Percentiles rank a stretch among this genome's conserved stretches.
Evolutionary conservation across 2,797 vertebrate genomes (phyloP).

Genomic region (Melopsittacus undulatus): DNA sequence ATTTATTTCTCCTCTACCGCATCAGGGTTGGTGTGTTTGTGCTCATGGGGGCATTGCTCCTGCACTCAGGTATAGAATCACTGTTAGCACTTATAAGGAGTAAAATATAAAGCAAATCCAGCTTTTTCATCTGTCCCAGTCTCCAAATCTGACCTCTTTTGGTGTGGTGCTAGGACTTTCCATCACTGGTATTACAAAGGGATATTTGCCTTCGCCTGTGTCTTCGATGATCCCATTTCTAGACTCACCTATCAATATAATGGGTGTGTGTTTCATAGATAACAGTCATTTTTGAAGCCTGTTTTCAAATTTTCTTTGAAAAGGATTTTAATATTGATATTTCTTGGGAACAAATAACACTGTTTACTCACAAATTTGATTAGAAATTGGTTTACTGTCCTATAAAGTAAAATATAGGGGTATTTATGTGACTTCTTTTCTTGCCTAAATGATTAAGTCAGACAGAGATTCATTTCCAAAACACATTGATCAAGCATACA

Average conservation of each 20-base stretch:
- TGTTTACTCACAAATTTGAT: constrained; percentile 42
- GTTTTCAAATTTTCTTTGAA: not conserved
- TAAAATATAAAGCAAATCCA: not conserved
- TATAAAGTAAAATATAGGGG: not conserved
- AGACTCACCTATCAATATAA: accelerated
- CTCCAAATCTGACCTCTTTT: not conserved
- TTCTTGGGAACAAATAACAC: constrained; percentile 22
- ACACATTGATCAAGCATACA: constrained; percentile 13
- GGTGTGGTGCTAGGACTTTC: not conserved
- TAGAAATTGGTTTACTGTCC: constrained; percentile 45
- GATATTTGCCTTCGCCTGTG: not conserved
- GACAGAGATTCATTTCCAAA: constrained; percentile 27
- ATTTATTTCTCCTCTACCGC: not conserved
- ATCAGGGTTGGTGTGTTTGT: accelerated
- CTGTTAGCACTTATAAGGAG: not conserved
- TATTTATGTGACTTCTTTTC: constrained; percentile 43
- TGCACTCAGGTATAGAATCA: not conserved
- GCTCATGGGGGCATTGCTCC: not conserved
- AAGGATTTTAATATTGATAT: not conserved
- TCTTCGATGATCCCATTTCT: not conserved
- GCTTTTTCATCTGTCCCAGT: not conserved
- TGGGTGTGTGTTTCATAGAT: not conserved
- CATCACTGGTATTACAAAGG: not conserved
- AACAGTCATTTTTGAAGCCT: not conserved
- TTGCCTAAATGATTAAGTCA: constrained; percentile 34